Conservation (phyloP, 2,888 invertebrate species). For the Amorpha juglandis region DNA sequence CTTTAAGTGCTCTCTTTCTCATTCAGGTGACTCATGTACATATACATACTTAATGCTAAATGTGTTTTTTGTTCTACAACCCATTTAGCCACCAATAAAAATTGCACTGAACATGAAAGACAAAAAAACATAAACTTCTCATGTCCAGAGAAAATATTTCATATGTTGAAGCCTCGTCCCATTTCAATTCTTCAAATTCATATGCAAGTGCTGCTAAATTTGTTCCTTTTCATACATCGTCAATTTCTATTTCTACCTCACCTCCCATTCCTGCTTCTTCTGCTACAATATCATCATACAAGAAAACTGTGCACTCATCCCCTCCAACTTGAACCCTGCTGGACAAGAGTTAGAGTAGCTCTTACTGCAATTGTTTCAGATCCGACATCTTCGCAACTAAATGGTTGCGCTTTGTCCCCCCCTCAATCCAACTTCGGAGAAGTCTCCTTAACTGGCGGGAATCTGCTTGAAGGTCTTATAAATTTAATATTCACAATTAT, state of each 20-base stretch:
- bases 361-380: neutral
- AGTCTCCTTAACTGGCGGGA: neutral
- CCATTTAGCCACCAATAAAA: neutral
- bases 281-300: too few relatives aligned
- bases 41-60: neutral
- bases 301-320: too few relatives aligned
- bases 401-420: neutral
- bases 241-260: too few relatives aligned
- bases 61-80: neutral
- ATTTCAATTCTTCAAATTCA: neutral
- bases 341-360: neutral
- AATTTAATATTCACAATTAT: neutral
- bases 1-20: neutral
- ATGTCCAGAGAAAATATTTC: neutral
- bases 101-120: neutral
- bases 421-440: neutral
- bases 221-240: too few relatives aligned
- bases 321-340: neutral
- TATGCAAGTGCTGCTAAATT: neutral
- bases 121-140: neutral
- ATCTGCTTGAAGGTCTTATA: neutral
- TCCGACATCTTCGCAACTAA: neutral
- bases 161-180: neutral
- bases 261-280: too few relatives aligned
- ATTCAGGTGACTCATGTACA: neutral